Percentiles rank a stretch among this genome's conserved stretches.
These are phyloP conservation scores for Nothura maculosa DNA, from an alignment of 2,797 vertebrate genomes.

Conservation along the genomic window DNA sequence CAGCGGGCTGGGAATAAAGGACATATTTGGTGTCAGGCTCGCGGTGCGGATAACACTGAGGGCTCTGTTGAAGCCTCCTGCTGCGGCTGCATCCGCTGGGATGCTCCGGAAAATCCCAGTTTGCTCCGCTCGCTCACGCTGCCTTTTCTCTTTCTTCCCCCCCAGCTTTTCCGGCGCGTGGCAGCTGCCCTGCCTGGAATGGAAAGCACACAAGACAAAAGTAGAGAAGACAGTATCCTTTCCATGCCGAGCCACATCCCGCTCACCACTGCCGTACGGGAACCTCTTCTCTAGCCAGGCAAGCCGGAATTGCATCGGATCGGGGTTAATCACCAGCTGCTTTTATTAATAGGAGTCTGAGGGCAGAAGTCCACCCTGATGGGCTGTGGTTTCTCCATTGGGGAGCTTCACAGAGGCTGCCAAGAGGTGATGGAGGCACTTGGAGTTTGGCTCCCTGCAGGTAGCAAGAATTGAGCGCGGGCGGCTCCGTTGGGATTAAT, in stretches of 20 bases:
- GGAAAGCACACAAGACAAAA: constrained; percentile 98
- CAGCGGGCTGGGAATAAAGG: constrained; percentile 11
- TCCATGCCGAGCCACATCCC: neutral
- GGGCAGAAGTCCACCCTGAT: neutral
- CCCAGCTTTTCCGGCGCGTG: constrained; percentile 97
- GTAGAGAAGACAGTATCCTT: constrained; percentile 99
- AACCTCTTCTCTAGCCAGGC: too few relatives aligned
- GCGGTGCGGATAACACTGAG: neutral
- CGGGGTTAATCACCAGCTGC: neutral
- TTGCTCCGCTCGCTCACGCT: constrained; percentile 12
- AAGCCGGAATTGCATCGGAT: too few relatives aligned
- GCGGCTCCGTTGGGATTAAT: neutral
- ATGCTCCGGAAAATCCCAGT: neutral
- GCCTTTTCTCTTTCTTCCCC: neutral
- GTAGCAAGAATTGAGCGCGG: neutral
- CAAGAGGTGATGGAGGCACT: neutral
- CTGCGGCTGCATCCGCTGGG: neutral
- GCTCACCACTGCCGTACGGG: too few relatives aligned
- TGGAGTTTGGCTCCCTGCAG: neutral
- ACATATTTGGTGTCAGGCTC: constrained; percentile 51
- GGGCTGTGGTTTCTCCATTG: neutral
- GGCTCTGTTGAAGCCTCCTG: neutral
- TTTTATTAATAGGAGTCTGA: neutral
- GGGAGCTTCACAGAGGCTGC: neutral
- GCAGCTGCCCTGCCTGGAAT: constrained; percentile 98